These are phyloP conservation scores for Entomobrya multifasciata DNA, from an alignment of 2,888 invertebrate species.

Conservation along the genomic window DNA sequence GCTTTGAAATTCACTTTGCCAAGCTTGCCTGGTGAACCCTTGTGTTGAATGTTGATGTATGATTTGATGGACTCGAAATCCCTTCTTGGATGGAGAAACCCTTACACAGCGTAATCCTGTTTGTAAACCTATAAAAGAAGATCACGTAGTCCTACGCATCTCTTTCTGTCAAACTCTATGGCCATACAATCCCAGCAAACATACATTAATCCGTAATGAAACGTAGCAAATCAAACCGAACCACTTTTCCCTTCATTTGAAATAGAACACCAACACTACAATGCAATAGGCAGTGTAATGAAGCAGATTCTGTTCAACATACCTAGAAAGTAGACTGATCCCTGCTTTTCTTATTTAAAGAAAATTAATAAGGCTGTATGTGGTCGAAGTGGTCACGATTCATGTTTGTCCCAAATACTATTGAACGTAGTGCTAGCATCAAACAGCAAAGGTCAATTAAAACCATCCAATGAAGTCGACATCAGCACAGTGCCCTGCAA, in stretches of 20 bases:
- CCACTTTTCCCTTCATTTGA: neutral
- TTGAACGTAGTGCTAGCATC: no score
- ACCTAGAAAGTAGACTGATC: neutral
- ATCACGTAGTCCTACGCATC: neutral
- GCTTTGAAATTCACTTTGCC: neutral
- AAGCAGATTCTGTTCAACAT: neutral
- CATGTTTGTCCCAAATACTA: no score
- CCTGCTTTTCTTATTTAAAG: neutral
- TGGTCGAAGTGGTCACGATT: neutral
- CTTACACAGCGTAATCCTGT: neutral
- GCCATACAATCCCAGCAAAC: no score
- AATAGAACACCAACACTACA: no score
- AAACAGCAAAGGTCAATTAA: neutral
- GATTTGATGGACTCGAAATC: no score
- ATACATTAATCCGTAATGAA: neutral
- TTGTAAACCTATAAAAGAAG: neutral
- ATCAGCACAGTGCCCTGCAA: neutral
- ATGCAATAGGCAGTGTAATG: no score
- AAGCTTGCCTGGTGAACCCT: no score
- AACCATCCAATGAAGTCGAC: neutral
- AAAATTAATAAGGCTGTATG: constrained; percentile 6
- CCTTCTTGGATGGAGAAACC: neutral
- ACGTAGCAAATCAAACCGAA: neutral
- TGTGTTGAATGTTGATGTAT: no score
- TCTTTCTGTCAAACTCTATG: no score